These are phyloP conservation scores for Mola mola DNA, from an alignment of 2,113 vertebrate genomes.

Conservation along the genomic window DNA sequence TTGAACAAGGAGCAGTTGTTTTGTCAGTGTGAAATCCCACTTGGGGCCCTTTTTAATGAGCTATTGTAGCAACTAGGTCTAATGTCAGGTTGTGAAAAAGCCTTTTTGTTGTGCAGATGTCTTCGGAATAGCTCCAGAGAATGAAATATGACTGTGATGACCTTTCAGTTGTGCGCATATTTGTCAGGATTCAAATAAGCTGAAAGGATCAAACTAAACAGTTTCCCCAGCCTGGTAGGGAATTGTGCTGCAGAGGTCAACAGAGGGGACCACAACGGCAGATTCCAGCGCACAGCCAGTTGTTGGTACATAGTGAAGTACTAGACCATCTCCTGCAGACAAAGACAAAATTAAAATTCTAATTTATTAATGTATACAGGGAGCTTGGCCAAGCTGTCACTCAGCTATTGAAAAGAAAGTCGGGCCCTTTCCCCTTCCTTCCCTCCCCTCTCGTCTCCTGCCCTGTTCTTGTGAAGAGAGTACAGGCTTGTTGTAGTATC, in stretches of 20 bases:
- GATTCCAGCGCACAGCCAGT: slow-evolving; percentile 91
- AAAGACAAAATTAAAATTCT: slow-evolving; percentile 98
- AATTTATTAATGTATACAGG: slow-evolving; percentile 99
- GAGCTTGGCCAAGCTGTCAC: slow-evolving; percentile 94
- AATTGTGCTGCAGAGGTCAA: slow-evolving; percentile 93
- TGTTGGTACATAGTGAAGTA: slow-evolving; percentile 92
- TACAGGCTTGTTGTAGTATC: slow-evolving; percentile 62
- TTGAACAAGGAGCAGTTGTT: slow-evolving; percentile 77
- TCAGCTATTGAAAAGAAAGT: slow-evolving; percentile 92
- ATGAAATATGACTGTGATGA: slow-evolving; percentile 94
- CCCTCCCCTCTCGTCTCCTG: slow-evolving; percentile 54
- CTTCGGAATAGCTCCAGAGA: slow-evolving; percentile 89
- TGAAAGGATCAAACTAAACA: slow-evolving; percentile 95
- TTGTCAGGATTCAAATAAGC: slow-evolving; percentile 97
- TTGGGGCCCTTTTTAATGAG: slow-evolving; percentile 90
- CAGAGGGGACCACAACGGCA: slow-evolving; percentile 83
- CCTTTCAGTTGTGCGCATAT: slow-evolving; percentile 97
- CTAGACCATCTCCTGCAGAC: slow-evolving; percentile 89
- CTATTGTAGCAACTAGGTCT: slow-evolving; percentile 85
- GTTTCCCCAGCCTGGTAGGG: slow-evolving; percentile 90
- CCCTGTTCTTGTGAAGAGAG: slow-evolving; percentile 73
- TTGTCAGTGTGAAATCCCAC: slow-evolving; percentile 79
- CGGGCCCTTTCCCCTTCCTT: slow-evolving; percentile 61
- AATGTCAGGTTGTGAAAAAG: slow-evolving; percentile 90
- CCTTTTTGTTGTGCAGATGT: slow-evolving; percentile 93